Evolutionary conservation across 2,113 vertebrate species (phyloP), one percentile per base, ranked within the genome.

Genomic region (Ondatra zibethicus): DNA sequence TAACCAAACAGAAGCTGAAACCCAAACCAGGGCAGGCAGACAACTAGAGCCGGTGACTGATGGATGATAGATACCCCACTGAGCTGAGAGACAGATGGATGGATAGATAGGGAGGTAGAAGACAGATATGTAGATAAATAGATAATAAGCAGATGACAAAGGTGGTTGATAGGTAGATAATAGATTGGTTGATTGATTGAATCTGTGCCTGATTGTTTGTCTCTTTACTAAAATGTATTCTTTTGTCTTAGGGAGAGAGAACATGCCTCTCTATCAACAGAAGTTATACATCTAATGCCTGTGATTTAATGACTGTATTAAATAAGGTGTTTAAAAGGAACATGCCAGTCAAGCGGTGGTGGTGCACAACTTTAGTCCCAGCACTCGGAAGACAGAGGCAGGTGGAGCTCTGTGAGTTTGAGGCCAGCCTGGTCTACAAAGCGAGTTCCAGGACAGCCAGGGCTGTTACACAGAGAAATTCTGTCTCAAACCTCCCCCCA

Each of bases 221-320:
- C 63, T n/a, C 52, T 68, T 84, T 55, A 47, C 75, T 92, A 55
- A 92, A 81, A 47, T 73, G 3, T 73, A 86, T 87, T 84, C 84
- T 12, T 65, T 21, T 33, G 9, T 42, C 31, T 86, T 47, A 36
- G 39, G 17, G 42, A 86, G 55, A 92, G 63, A 89, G 88, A 10
- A 31, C 4, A 0, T 16, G 14, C 47, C 0, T 75, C 42, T 33
- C 0, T 47, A 61, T 11, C n/a, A 29, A 84, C 0, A 12, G 31
- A 16, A 45, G 9, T 66, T 47, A 47, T 19, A 68, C 63, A 42
- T 16, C 31, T 85, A 65, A 85, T 42, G 58, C 8, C 39, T 42
- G 50, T 23, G 81, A n/a, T n/a, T n/a, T 45, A 88, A 33, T 6
- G 19, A 39, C 39, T 77, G 14, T n/a, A 13, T 91, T 47, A 63